Percentiles rank a stretch among this genome's conserved stretches.
Evolutionary conservation across 2,888 invertebrate species (phyloP).

Genomic region (Amphipoea lucens): DNA sequence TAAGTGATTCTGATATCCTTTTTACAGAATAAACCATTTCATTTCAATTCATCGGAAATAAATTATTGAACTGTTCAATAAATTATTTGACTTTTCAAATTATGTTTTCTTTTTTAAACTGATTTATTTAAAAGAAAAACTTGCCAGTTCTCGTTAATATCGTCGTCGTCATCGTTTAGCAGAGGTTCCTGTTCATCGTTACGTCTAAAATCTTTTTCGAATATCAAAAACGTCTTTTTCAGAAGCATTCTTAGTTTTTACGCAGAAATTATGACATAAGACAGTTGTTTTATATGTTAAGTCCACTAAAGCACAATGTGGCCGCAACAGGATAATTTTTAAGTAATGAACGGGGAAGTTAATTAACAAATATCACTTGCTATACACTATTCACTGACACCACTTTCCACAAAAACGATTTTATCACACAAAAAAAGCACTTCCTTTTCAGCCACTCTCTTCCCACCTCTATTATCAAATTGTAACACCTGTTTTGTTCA

Average conservation of each 20-base stretch:
- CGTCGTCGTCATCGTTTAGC: slow-evolving; percentile 70
- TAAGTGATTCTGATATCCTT: too few species aligned
- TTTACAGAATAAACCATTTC: too few species aligned
- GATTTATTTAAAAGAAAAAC: slow-evolving; percentile 55
- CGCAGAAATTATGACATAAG: neutral
- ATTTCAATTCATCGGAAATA: too few species aligned
- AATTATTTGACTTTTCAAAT: too few species aligned
- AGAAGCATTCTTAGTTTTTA: slow-evolving; percentile 78
- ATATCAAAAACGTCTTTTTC: slow-evolving; percentile 81
- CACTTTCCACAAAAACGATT: neutral
- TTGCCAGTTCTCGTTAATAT: slow-evolving; percentile 77
- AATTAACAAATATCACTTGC: neutral
- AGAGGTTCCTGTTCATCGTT: slow-evolving; percentile 77
- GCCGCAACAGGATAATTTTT: neutral
- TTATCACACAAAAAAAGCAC: neutral
- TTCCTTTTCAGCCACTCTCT: neutral
- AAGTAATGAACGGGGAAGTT: neutral
- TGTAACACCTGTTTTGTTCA: neutral
- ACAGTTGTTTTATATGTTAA: neutral
- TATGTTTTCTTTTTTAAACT: too few species aligned
- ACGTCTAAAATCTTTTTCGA: slow-evolving; percentile 74
- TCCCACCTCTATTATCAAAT: neutral
- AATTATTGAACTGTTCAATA: too few species aligned
- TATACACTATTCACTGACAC: neutral
- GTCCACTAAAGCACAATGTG: neutral